Evolutionary conservation across 2,888 invertebrate species (phyloP).

Genomic region (Melieria omissa): DNA sequence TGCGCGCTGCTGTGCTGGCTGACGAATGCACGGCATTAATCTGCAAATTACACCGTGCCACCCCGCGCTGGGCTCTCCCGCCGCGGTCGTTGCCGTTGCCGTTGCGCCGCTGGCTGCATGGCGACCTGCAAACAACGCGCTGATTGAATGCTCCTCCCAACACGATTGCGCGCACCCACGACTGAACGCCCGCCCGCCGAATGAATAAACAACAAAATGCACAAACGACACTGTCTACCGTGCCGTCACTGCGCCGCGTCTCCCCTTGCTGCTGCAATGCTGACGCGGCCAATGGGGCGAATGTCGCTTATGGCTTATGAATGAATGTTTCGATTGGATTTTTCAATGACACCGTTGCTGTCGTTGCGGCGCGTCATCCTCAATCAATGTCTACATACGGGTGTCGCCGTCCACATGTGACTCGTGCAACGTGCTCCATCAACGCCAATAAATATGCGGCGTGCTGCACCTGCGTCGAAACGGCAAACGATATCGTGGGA

Average conservation of each 20-base stretch:
- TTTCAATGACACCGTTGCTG: constrained; percentile 3
- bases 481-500: too few species aligned
- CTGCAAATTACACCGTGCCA: constrained; percentile 30
- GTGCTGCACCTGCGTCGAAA: too few species aligned
- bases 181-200: background rate
- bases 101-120: background rate
- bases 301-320: background rate
- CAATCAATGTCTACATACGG: too few species aligned
- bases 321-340: constrained; percentile 5
- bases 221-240: too few species aligned
- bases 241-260: background rate
- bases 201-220: too few species aligned
- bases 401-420: too few species aligned
- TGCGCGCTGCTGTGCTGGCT: constrained; percentile 13
- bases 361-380: too few species aligned
- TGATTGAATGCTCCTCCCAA: constrained; percentile 9
- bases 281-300: background rate
- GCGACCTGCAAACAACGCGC: constrained; percentile 17
- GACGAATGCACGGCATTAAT: constrained; percentile 38
- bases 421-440: too few species aligned
- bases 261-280: too few species aligned
- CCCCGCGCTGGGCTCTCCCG: background rate
- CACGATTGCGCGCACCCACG: background rate
- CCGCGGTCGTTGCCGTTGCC: background rate
- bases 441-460: too few species aligned